Base-by-base conservation (phyloP, 2,113 vertebrate species). In the Pelusios castaneus region DNA sequence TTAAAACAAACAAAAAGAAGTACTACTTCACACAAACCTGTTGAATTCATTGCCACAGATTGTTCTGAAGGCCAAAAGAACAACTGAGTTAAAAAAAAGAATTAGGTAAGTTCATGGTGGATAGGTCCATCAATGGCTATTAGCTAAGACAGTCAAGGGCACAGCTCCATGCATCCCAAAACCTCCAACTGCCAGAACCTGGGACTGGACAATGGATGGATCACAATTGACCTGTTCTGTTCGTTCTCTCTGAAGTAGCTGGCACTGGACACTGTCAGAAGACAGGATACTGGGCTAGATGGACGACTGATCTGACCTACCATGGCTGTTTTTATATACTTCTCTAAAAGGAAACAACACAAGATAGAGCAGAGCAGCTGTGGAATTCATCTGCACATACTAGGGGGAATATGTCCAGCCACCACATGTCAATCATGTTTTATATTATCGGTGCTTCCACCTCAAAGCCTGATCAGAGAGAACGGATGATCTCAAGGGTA, bases 391-490 rank as follows among this genome's bases (percentile, higher is more conserved):
- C 45, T 55, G 10, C 0, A 0, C 2, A 13, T 11, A 5, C 0
- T 2, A 56, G 0, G 8, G 49, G 27, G 60, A 31, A 12, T 0
- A 0, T 3, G 10, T 81, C 24, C 82, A 45, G 25, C 2, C 10
- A 5, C 2, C 54, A 56, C 80, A 38, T 8, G 10, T 2, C 78
- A 70, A 75, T 25, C 3, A 19, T 27, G n/a, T 3, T 47, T 13
- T 34, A 51, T 2, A 29, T 9, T 1, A 2, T 55, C 24, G 21
- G 80, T 0, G 0, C 34, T 38, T 34, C 54, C 43, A 63, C 78
- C 7, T 1, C 13, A 58, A 4, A 90, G 91, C 95, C 96, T 95
- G 97, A 98, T 98, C 97, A 98, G 98, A 97, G 80, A 60, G 58
- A 87, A 79, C 85, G 87, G 82, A 94, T 31, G 84, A 95, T 97